phyloP scores from a whole-genome alignment of 2,797 vertebrate species.

The Rousettus madagascariensis region DNA sequence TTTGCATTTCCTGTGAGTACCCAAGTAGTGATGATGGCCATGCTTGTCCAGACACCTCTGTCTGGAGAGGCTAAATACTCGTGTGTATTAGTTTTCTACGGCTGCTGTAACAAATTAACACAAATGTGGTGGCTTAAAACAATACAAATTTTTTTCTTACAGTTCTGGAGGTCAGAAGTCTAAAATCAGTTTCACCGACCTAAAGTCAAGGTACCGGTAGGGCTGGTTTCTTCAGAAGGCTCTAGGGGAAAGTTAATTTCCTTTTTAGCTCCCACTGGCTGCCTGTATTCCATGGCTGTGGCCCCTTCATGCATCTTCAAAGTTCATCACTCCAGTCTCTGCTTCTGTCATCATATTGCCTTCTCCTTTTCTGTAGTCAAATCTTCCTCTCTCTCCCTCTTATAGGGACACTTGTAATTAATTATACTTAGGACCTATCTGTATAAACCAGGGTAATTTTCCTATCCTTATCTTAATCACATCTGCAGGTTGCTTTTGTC shows the following conservation, averaged over 20 bases:
- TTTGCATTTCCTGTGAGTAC: not conserved
- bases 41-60: not conserved
- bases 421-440: not conserved
- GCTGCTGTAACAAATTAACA: not conserved
- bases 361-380: not conserved
- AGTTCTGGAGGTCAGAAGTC: not conserved
- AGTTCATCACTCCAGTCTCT: not conserved
- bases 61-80: not conserved
- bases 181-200: not conserved
- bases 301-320: not conserved
- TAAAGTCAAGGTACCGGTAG: not conserved
- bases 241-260: not conserved
- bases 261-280: not conserved
- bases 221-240: not conserved
- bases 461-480: not conserved
- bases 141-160: not conserved
- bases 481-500: not conserved
- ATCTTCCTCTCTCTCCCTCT: not conserved
- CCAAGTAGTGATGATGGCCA: not conserved
- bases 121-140: not conserved
- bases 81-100: not conserved
- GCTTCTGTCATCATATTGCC: not conserved
- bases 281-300: not conserved
- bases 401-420: not conserved
- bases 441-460: not conserved